Evolutionary conservation across 2,797 vertebrate genomes (phyloP).

Genomic region (Percopsis omiscomaycus): DNA sequence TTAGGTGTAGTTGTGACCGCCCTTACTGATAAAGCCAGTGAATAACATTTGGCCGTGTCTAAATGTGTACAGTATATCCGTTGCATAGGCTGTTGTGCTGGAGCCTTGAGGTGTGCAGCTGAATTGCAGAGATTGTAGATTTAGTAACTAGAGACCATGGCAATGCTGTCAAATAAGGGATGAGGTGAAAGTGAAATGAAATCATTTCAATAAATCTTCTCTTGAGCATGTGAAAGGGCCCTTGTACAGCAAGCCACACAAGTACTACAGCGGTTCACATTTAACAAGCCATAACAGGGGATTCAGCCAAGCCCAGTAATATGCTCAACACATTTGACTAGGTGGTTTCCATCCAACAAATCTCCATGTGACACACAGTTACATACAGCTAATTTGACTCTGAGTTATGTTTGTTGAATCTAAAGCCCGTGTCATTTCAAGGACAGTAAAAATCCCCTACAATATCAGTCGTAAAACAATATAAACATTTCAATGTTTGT

Average conservation of each 20-base stretch:
- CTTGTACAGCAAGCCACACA: constrained; percentile 12
- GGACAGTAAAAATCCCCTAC: not conserved
- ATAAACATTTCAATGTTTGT: not conserved
- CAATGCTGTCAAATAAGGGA: constrained; percentile 23
- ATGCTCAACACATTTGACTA: constrained; percentile 17
- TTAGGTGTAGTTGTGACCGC: constrained; percentile 44
- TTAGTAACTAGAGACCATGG: constrained; percentile 35
- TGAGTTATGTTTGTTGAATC: constrained; percentile 26
- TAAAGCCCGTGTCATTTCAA: not conserved
- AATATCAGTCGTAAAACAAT: not conserved
- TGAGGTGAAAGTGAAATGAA: constrained; percentile 18
- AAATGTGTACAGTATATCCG: constrained; percentile 32
- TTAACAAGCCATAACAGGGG: constrained; percentile 23
- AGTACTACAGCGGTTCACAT: constrained; percentile 10
- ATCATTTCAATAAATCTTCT: constrained; percentile 21
- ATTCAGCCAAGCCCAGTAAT: constrained; percentile 14
- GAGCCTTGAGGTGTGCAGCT: constrained; percentile 16
- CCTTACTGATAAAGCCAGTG: constrained; percentile 42
- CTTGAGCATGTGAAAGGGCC: constrained; percentile 13
- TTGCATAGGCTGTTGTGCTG: constrained; percentile 36
- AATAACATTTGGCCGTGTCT: constrained; percentile 38
- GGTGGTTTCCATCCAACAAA: constrained; percentile 20
- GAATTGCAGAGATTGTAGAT: constrained; percentile 3
- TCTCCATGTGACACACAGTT: constrained; percentile 19
- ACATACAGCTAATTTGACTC: constrained; percentile 11